Evolutionary conservation across 2,888 invertebrate species (phyloP).

Genomic region (Eurytoma adleriae): DNA sequence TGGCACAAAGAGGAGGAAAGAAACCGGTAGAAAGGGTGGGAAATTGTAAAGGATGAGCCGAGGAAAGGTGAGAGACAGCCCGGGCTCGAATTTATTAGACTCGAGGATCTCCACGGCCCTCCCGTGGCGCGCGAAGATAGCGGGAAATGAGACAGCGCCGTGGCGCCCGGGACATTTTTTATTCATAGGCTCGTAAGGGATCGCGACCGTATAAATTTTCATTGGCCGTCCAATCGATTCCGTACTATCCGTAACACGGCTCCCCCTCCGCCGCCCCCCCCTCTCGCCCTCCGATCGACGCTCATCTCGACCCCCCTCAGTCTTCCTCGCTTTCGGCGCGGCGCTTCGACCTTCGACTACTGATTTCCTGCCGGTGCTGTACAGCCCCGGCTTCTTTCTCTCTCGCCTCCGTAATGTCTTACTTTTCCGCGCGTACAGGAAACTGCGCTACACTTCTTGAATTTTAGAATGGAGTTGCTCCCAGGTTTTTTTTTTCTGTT

Average conservation of each 20-base stretch:
- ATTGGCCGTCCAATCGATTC: constrained; percentile 55
- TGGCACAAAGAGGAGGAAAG: background rate
- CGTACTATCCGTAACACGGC: background rate
- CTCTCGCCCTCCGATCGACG: background rate
- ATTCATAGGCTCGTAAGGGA: constrained; percentile 56
- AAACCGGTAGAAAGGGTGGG: constrained; percentile 9
- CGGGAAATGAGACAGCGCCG: background rate
- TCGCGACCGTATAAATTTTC: constrained; percentile 55
- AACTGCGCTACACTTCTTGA: background rate
- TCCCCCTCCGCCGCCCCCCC: background rate
- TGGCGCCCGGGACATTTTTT: constrained; percentile 48
- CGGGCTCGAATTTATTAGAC: constrained; percentile 47
- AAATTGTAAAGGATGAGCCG: constrained; percentile 49
- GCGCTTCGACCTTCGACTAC: constrained; percentile 33
- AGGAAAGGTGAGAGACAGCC: constrained; percentile 50
- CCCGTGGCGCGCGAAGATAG: background rate
- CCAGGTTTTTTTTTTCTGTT: too few species aligned
- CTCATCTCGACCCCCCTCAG: too few species aligned
- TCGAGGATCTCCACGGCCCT: background rate
- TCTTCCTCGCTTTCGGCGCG: background rate
- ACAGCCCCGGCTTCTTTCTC: background rate
- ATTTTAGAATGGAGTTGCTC: too few species aligned
- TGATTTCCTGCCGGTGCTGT: constrained; percentile 27
- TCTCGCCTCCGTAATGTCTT: constrained; percentile 26
- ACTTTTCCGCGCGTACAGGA: constrained; percentile 8